Evolutionary conservation across 2,888 invertebrate genomes (phyloP).

Genomic region (Microplitis manilae): DNA sequence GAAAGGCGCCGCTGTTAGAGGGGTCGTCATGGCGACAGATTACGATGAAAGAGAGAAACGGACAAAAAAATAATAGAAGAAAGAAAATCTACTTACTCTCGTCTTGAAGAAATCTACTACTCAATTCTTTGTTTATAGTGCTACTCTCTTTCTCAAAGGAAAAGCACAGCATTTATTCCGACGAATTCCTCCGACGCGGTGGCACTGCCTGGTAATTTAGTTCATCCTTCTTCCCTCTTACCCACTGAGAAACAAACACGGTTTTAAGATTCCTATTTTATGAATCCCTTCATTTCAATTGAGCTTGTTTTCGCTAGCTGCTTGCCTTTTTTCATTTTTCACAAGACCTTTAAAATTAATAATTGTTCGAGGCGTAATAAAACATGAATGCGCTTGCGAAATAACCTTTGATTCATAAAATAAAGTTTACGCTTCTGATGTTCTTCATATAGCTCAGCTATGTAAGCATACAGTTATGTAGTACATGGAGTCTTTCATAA

Average conservation of each 20-base stretch:
- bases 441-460: background rate
- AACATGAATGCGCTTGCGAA: background rate
- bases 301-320: background rate
- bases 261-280: background rate
- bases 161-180: conserved; percentile 37
- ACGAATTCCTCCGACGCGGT: conserved; percentile 26
- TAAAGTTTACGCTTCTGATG: background rate
- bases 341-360: background rate
- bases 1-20: conserved; percentile 58
- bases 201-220: background rate
- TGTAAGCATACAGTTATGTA: too few species aligned
- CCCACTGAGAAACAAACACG: background rate
- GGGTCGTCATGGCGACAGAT: conserved; percentile 65
- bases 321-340: background rate
- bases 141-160: conserved; percentile 14
- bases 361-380: background rate
- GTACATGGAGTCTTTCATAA: conserved; percentile 18
- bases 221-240: conserved; percentile 13
- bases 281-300: background rate
- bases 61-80: conserved; percentile 31
- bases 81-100: conserved; percentile 31
- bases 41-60: conserved; percentile 52
- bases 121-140: conserved; percentile 25
- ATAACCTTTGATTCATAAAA: background rate
- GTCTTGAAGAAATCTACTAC: conserved; percentile 26